Conservation (phyloP, 2,888 invertebrate species). For the Mesorhabditis spiculigera region DNA sequence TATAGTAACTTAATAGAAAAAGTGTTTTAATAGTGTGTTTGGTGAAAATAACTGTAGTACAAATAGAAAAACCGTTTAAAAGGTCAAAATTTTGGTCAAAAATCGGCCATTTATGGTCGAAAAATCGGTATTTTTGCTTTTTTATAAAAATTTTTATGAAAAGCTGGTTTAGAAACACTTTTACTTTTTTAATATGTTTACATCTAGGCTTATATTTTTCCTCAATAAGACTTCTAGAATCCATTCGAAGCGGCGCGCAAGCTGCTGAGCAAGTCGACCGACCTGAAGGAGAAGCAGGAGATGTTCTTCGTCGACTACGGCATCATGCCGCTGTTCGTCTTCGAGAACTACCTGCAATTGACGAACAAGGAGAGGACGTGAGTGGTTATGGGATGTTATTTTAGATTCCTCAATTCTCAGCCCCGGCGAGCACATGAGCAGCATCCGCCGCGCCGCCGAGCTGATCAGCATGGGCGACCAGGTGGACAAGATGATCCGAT, state of each 20-base stretch:
- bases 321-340: conserved; percentile 90
- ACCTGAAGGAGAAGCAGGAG: conserved; percentile 63
- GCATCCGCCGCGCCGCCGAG: conserved; percentile 78
- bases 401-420: not conserved
- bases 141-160: too few species aligned
- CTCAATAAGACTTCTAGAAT: conserved; percentile 31
- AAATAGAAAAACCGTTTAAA: too few species aligned
- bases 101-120: too few species aligned
- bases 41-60: too few species aligned
- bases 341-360: conserved; percentile 88
- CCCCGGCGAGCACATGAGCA: conserved; percentile 63
- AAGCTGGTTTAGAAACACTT: conserved; percentile 23
- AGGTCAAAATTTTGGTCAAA: too few species aligned
- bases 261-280: conserved; percentile 72
- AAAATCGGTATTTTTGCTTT: not conserved
- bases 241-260: conserved; percentile 56
- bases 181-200: conserved; percentile 1
- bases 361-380: conserved; percentile 23
- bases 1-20: too few species aligned
- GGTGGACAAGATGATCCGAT: conserved; percentile 77
- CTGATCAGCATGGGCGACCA: conserved; percentile 81
- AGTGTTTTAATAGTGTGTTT: too few species aligned
- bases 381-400: conserved; percentile 1
- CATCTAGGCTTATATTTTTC: conserved; percentile 6
- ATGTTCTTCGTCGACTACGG: conserved; percentile 96